Evolutionary conservation across 1,140 invertebrate genomes (phyloP), one percentile per base, ranked within the genome.

Genomic region (Pseudachorutes palmiensis): DNA sequence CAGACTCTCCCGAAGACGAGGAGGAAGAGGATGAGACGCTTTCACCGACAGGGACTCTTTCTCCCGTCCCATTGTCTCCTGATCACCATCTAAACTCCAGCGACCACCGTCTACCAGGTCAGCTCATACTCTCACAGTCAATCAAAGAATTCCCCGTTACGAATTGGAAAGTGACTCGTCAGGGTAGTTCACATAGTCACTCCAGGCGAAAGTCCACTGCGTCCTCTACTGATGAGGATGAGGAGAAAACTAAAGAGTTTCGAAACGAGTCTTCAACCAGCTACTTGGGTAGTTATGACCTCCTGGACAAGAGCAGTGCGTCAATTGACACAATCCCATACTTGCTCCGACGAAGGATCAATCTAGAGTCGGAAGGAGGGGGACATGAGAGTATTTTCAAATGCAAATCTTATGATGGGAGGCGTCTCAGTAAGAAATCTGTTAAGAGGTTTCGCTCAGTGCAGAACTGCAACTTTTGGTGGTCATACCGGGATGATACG

Each of bases 381-480:
- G 36, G 36, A 36, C 69, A 71, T 33, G 69, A 67, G 28, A 62
- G 49, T 30, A 49, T 71, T 22, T 62, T 62, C 2, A 71, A 71
- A 49, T 66, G 62, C 22, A 68, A 69, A 60, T 71, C 70, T 5
- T 71, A 68, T 49, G 67, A 66, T 14, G 70, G 70, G 22, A 58
- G 45, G 45, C 49, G 62, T 14, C 24, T 61, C 14, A 61, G 59
- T 33, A 61, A 33, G 28, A 31, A 61, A 24, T 61, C 59, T 16
- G 59, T 30, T 2, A 61, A 31, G 19, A 9, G 28, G 59, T 31
- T 55, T 61, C 28, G 59, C 14, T 61, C 59, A 14, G 59, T 31
- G 14, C 59, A 33, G 59, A 61, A 61, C 29, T 61, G 28, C 30
- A 61, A 61, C 28, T 14, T 28, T 61, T 31, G 59, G 51, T 55